A percentile compares a stretch with the other conserved stretches of the same genome.
phyloP scores from a whole-genome alignment of 2,797 vertebrate genomes.

The Dromococcyx pavoninus region DNA sequence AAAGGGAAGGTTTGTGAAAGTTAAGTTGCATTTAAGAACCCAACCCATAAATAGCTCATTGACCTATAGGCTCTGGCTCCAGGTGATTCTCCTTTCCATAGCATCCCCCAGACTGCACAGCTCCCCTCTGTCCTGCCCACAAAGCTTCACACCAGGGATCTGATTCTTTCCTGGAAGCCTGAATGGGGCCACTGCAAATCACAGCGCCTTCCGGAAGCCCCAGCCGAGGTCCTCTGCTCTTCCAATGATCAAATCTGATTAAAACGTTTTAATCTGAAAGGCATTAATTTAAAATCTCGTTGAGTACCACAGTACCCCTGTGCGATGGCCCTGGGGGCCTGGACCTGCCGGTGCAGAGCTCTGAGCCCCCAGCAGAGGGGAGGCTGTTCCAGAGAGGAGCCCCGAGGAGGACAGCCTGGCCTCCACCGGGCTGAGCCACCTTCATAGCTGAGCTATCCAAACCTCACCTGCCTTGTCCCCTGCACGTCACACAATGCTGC shows the following conservation, averaged over 20 bases:
- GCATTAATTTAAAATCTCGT: neutral
- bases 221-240: neutral
- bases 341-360: neutral
- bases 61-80: neutral
- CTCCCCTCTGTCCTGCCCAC: neutral
- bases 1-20: neutral
- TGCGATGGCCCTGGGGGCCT: accelerated
- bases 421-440: neutral
- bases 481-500: no score
- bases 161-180: neutral
- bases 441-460: neutral
- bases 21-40: neutral
- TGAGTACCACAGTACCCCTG: neutral
- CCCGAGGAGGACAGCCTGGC: neutral
- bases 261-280: neutral
- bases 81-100: neutral
- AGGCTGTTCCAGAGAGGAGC: neutral
- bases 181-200: neutral
- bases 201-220: neutral
- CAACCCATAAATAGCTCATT: neutral
- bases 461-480: neutral
- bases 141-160: neutral
- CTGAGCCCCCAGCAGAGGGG: neutral
- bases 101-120: neutral
- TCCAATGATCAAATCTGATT: neutral